Percentiles rank a stretch among this genome's conserved stretches.
These are phyloP conservation scores for Apodemus sylvaticus DNA, from an alignment of 2,113 vertebrate genomes.

Conservation along the genomic window DNA sequence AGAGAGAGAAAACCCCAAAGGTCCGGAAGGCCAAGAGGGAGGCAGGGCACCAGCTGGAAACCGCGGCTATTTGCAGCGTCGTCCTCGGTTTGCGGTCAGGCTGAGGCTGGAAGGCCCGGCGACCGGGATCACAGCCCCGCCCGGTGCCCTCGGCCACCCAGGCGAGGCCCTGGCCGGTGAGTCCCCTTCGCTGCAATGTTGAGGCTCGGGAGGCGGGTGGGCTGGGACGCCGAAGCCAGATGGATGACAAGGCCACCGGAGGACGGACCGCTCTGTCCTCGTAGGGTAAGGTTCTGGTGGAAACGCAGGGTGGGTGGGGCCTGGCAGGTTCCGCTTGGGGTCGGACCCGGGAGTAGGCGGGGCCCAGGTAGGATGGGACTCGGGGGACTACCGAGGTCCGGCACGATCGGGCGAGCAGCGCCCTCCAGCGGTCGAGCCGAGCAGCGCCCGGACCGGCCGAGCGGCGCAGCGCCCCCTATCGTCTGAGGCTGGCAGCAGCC, in stretches of 20 bases:
- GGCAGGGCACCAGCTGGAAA: constrained; percentile 65
- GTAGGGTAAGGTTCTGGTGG: not conserved
- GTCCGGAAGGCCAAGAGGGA: constrained; percentile 67
- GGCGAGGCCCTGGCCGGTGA: constrained; percentile 24
- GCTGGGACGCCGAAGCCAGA: not conserved
- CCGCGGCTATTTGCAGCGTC: constrained; percentile 75
- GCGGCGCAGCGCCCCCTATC: not conserved
- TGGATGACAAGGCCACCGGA: not conserved
- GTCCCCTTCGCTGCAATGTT: not conserved
- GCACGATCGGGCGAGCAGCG: not conserved
- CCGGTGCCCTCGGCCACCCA: constrained; percentile 74
- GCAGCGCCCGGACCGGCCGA: not conserved
- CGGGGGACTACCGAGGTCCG: too few species aligned
- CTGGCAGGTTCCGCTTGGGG: not conserved
- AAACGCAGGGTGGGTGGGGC: not conserved
- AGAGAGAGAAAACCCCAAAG: constrained; percentile 65
- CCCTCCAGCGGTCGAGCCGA: not conserved
- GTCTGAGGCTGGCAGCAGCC: not conserved
- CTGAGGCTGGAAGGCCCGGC: constrained; percentile 50
- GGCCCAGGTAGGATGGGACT: not conserved
- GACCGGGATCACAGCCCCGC: constrained; percentile 30
- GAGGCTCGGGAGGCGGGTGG: not conserved
- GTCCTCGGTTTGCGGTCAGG: constrained; percentile 68
- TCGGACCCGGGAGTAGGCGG: not conserved
- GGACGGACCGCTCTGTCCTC: too few species aligned